Conservation (phyloP, 2,113 vertebrate genomes). For the Paramisgurnus dabryanus region DNA sequence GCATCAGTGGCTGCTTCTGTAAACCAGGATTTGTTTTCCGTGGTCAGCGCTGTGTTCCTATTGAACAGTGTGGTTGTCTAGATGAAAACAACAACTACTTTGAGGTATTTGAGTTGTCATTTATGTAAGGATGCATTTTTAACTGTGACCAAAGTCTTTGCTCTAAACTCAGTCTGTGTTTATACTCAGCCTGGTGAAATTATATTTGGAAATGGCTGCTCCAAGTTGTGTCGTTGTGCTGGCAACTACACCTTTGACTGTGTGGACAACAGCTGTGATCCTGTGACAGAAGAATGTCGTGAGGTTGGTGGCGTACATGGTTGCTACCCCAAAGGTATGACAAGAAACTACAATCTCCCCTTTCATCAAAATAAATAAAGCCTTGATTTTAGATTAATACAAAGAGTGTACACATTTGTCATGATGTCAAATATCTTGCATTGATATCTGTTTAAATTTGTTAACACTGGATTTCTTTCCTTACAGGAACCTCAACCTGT, state of each 20-base stretch:
- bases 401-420: not conserved
- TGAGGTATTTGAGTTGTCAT: conserved; percentile 64
- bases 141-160: not conserved
- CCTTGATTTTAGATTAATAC: no score
- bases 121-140: not conserved
- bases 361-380: not conserved
- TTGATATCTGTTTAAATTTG: not conserved
- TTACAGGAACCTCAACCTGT: conserved; percentile 46
- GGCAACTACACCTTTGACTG: conserved; percentile 77
- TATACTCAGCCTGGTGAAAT: conserved; percentile 73
- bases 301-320: conserved; percentile 67
- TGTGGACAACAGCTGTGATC: conserved; percentile 72
- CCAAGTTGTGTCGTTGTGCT: conserved; percentile 72
- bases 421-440: no score
- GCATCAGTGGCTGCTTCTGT: conserved; percentile 78
- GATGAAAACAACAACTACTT: conserved; percentile 75
- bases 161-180: conserved; percentile 9
- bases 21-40: conserved; percentile 76
- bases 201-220: conserved; percentile 72
- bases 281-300: conserved; percentile 72
- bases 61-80: conserved; percentile 76
- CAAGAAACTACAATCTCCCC: not conserved
- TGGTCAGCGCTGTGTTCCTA: conserved; percentile 67
- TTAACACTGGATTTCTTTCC: not conserved
- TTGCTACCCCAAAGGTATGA: conserved; percentile 79